phyloP scores from a whole-genome alignment of 2,888 invertebrate genomes.

The Pristionchus fissidentatus region DNA sequence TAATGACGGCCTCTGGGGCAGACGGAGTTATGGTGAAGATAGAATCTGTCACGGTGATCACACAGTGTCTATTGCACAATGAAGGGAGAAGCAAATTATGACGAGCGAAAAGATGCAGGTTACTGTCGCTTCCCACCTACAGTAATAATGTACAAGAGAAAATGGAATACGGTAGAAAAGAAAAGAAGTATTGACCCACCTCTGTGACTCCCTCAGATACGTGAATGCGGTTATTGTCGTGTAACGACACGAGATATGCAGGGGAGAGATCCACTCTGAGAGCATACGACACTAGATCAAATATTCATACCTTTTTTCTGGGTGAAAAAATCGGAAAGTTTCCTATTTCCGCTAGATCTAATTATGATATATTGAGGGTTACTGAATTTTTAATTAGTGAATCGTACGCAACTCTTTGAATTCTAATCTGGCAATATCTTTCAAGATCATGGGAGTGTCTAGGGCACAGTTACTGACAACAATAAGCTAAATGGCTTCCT shows the following conservation, averaged over 20 bases:
- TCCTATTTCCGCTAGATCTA: too few species aligned
- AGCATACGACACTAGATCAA: too few species aligned
- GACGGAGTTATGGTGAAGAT: constrained; percentile 94
- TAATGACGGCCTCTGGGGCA: constrained; percentile 92
- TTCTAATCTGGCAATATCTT: too few species aligned
- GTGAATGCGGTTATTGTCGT: neutral
- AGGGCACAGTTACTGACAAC: too few species aligned
- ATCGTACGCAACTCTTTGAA: too few species aligned
- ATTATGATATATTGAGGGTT: too few species aligned
- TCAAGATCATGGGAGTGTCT: too few species aligned
- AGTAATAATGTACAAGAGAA: neutral
- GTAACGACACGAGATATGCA: neutral
- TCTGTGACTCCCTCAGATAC: constrained; percentile 42
- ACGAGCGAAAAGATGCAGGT: neutral
- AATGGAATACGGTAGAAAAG: neutral
- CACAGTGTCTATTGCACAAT: constrained; percentile 93
- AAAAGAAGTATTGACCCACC: neutral
- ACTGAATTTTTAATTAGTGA: too few species aligned
- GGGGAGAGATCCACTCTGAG: too few species aligned
- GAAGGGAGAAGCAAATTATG: constrained; percentile 81
- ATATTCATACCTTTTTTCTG: too few species aligned
- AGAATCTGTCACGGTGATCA: constrained; percentile 90
- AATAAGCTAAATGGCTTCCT: too few species aligned
- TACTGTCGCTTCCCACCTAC: constrained; percentile 19
- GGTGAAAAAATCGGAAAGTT: too few species aligned